Evolutionary conservation across 2,113 vertebrate genomes (phyloP).

Genomic region (Montifringilla adamsi): DNA sequence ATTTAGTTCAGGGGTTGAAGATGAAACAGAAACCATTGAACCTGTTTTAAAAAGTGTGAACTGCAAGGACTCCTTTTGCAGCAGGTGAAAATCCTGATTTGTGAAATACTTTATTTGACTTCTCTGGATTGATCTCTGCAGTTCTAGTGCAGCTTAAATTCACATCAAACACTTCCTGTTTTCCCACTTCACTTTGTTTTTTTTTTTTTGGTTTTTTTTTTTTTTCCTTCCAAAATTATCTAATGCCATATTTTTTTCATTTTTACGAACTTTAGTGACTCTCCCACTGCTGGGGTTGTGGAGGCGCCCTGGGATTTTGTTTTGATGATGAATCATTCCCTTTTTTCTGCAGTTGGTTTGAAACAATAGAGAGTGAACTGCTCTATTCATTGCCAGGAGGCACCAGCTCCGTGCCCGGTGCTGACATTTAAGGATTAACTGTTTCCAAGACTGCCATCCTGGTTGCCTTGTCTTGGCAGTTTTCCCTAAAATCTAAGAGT

Average conservation of each 20-base stretch:
- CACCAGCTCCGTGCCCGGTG: fast-evolving
- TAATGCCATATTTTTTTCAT: neutral
- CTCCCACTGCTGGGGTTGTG: neutral
- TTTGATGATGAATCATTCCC: neutral
- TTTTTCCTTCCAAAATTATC: neutral
- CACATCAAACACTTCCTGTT: neutral
- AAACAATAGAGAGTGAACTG: neutral
- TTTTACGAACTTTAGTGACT: neutral
- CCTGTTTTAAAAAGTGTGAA: neutral
- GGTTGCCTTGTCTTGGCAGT: neutral
- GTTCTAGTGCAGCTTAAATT: neutral
- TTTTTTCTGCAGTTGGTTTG: neutral
- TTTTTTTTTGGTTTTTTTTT: neutral
- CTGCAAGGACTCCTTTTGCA: neutral
- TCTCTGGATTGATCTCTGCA: neutral
- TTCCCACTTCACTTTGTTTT: neutral
- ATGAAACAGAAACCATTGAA: neutral
- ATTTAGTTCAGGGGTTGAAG: neutral
- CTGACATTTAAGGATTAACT: neutral
- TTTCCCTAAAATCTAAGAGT: neutral
- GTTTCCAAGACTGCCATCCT: neutral
- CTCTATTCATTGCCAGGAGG: neutral
- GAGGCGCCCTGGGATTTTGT: neutral
- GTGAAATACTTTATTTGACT: neutral
- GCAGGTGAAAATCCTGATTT: neutral